A percentile compares a stretch with the other conserved stretches of the same genome.
These are phyloP conservation scores for Caenorhabditis latens DNA, from an alignment of 1,140 invertebrate genomes.

Conservation along the genomic window DNA sequence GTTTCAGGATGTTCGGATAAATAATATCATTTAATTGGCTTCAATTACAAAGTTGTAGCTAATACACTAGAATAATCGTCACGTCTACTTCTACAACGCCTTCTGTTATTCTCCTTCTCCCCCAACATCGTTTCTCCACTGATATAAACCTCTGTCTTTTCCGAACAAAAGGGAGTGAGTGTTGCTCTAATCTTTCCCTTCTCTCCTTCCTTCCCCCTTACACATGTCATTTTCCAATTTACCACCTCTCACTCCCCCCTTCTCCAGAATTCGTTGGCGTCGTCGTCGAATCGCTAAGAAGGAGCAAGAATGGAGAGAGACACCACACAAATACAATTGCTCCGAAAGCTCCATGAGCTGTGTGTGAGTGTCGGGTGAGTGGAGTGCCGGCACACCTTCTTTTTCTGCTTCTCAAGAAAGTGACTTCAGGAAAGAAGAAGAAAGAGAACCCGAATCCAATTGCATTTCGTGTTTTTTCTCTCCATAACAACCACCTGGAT, in stretches of 20 bases:
- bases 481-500: constrained; percentile 33
- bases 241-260: not conserved
- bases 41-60: too few species aligned
- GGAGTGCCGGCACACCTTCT: not conserved
- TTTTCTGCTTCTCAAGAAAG: not conserved
- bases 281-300: not conserved
- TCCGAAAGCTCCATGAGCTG: not conserved
- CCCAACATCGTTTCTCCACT: not conserved
- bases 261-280: not conserved
- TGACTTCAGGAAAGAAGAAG: not conserved
- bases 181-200: constrained; percentile 14
- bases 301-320: not conserved
- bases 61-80: too few species aligned
- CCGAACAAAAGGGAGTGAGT: not conserved
- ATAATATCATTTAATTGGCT: too few species aligned
- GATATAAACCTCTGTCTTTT: not conserved
- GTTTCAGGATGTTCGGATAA: too few species aligned
- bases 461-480: not conserved
- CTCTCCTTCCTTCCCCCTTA: not conserved
- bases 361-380: not conserved
- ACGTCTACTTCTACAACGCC: not conserved
- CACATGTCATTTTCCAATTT: constrained; percentile 50
- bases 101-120: not conserved
- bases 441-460: constrained; percentile 3
- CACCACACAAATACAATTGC: constrained; percentile 35